Evolutionary conservation across 2,797 vertebrate genomes (phyloP), one percentile per base, ranked within the genome.

Genomic region (Benthosema pterotum): DNA sequence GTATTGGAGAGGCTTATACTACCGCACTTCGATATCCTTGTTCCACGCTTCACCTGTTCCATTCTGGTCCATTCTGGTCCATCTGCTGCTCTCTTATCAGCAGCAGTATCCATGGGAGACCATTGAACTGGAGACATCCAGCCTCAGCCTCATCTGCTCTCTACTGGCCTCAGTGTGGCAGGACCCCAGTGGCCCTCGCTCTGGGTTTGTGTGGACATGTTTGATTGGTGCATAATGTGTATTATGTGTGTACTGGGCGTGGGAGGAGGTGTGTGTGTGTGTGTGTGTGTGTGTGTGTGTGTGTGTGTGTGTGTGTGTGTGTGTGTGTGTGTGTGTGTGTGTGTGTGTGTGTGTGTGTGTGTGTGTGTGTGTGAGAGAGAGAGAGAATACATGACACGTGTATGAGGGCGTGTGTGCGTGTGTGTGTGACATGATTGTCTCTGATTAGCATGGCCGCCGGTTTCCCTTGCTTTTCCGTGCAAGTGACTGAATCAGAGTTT

Each of bases 391-490:
- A 25, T 5, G 22, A 32, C 28, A 32, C 13, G 46, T 48, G 46
- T n/a, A 16, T 48, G 47, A 2, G 47, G 4, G 4, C 14, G 11
- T 3, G 47, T 14, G 46, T 48, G 46, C 13, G 13, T 53, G n/a
- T 14, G 19, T 12, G 28, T 2, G 0, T 91, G 90, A 90, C 88
- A 84, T 90, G 85, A 91, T 91, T 72, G 78, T 75, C 80, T 83
- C 83, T 82, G 83, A 90, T 87, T 77, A 71, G 79, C 16, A 68
- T 55, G 60, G 76, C 88, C 67, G 57, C 52, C 18, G 79, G 87
- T 75, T 19, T 67, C 32, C 65, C 75, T 74, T 63, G 63, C 62
- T 69, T 69, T n/a, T 62, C 77, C 82, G 78, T 77, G 68, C 58
- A 67, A 75, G 71, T 28, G 13, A 60, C 15, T 16, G 62, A 79